Base-by-base conservation (phyloP, 2,113 vertebrate species). In the Manacus vitellinus region DNA sequence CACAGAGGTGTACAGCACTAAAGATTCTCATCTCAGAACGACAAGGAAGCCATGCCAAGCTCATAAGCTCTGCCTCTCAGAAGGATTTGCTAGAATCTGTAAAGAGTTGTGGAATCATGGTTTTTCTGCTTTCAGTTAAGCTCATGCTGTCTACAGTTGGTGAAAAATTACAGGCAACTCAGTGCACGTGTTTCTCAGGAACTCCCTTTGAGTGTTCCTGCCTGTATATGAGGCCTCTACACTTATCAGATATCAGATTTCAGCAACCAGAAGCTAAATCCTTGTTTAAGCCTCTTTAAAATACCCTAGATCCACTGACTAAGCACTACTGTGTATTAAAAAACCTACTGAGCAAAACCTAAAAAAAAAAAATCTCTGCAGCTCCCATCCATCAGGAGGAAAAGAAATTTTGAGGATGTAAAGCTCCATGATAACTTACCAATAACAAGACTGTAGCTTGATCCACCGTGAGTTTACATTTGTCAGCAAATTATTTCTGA, bases 1-100 rank as follows among this genome's bases (percentile, higher is more conserved):
- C 37, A 78, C 74, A 73, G 58, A 72, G 62, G 37, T 33, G 17
- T 16, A n/a, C 0, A 0, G 24, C 2, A 1, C 51, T 54, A 10
- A 59, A 66, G 37, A 58, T 17, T 51, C 59, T 85, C 49, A 1
- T 37, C 59, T 94, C 83, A 77, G 63, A 89, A 39, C 46, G 39
- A 27, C 14, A 59, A 52, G 52, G 43, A 81, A 81, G 17, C 10
- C 5, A 43, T 0, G 0, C 11, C 28, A 46, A 70, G 25, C 23
- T 28, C 21, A 14, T 37, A 79, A 82, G 17, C n/a, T 80, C 59
- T 92, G 79, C n/a, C 55, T 61, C 56, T 85, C 14, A 25, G 76
- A 55, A 91, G 51, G 51, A 30, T 95, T 92, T 80, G 15, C 70
- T 70, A 37, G 28, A 10, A 63, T 51, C 25, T 13, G 0, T 6